Base-by-base conservation (phyloP, 2,797 vertebrate species). In the Coccyzus lansbergi region DNA sequence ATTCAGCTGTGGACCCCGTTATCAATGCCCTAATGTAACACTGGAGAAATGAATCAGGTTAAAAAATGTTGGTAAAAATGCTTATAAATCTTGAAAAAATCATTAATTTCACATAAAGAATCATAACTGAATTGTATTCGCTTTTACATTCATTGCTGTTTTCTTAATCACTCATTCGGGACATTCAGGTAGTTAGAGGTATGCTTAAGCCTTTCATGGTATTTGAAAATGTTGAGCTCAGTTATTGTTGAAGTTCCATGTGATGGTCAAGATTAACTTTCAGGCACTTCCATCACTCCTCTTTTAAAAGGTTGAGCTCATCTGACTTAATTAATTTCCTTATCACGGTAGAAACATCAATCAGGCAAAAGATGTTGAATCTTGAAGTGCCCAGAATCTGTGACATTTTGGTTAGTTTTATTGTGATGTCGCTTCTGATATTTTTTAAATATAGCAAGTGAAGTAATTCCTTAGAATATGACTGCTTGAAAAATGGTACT, bases 161-260 rank as follows among this genome's bases (percentile, higher is more conserved):
- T 80, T 75, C 33, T 56, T 34, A 77, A 31, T 63, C 18, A 34
- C 7, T 68, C 19, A 33, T 51, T 74, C 21, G 76, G 85, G 11
- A 31, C 28, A 4, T 64, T 81, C 76, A 71, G 69, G 18, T 36
- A 56, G 7, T 5, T 28, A 60, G 33, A 26, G 5, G 3, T 28
- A 46, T 0, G 0, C 65, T 74, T 56, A 86, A 88, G 12, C 3
- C 18, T 59, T 12, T 44, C 33, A 26, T 0, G 1, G 12, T 78
- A 60, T 81, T 64, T 86, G 22, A 69, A 90, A 64, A 49, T 29
- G 64, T 36, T 40, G 10, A 42, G 20, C 7, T 71, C 8, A 20
- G 9, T 83, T 85, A 26, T 10, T 67, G 18, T 17, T 77, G 36
- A 52, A 83, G n/a, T 64, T 24, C 6, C 10, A 56, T 67, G 17